A percentile compares a stretch with the other conserved stretches of the same genome.
Conservation (phyloP, 2,888 invertebrate species). For the Arctia plantaginis region DNA sequence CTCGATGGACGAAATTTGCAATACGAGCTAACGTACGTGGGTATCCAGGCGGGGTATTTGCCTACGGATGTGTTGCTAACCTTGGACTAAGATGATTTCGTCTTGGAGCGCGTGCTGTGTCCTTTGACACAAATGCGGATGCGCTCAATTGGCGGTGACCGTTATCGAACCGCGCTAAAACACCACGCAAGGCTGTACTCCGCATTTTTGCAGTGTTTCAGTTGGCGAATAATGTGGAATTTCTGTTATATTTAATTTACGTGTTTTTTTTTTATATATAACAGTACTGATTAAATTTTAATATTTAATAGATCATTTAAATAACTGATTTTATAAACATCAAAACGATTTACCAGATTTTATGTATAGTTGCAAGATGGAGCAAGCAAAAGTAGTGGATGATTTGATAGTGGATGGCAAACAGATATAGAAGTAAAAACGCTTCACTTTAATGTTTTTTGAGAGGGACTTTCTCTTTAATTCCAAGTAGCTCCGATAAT, state of each 20-base stretch:
- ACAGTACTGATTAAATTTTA: too few relatives aligned
- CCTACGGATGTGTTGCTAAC: conserved; percentile 75
- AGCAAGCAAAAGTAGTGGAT: not conserved
- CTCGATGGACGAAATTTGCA: conserved; percentile 8
- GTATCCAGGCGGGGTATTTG: conserved; percentile 59
- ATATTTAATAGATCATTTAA: not conserved
- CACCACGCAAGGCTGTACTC: conserved; percentile 77
- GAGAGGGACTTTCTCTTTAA: too few relatives aligned
- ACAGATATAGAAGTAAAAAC: too few relatives aligned
- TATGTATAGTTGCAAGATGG: not conserved
- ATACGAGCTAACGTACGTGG: conserved; percentile 60
- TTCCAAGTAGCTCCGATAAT: not conserved
- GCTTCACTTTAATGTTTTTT: too few relatives aligned
- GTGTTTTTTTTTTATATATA: too few relatives aligned
- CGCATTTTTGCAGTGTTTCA: conserved; percentile 49
- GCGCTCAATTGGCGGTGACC: conserved; percentile 80
- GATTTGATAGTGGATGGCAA: too few relatives aligned
- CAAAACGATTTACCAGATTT: not conserved
- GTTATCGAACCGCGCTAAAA: conserved; percentile 83
- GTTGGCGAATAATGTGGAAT: conserved; percentile 12
- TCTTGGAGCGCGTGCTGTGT: conserved; percentile 82
- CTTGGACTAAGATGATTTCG: conserved; percentile 79
- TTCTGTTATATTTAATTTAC: not conserved
- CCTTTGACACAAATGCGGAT: conserved; percentile 85
- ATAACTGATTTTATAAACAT: not conserved